A percentile compares a stretch with the other conserved stretches of the same genome.
These are phyloP conservation scores for Sapajus apella DNA, from an alignment of 2,113 vertebrate species.

Conservation along the genomic window DNA sequence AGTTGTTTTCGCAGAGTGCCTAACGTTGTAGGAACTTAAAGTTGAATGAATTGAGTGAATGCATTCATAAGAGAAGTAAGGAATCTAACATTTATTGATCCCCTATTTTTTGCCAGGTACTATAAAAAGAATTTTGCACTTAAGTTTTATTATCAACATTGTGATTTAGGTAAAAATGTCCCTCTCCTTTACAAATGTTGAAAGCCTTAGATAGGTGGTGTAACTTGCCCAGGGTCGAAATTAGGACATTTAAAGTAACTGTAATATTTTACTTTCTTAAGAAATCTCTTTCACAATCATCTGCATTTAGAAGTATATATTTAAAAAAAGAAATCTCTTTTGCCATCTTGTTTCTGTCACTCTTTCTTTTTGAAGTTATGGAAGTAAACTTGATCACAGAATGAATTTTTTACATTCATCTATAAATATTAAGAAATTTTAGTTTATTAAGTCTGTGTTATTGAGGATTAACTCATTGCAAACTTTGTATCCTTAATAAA, in stretches of 20 bases:
- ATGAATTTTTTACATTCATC: conserved; percentile 19
- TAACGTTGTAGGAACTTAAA: neutral
- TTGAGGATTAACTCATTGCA: conserved; percentile 24
- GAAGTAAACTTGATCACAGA: conserved; percentile 34
- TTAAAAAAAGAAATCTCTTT: neutral
- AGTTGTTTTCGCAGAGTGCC: neutral
- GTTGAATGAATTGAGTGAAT: neutral
- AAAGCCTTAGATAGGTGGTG: neutral
- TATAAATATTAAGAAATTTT: conserved; percentile 2
- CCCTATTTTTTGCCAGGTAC: neutral
- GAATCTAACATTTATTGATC: neutral
- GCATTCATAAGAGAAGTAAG: neutral
- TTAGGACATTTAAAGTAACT: conserved; percentile 12
- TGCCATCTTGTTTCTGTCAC: conserved; percentile 14
- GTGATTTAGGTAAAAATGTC: neutral
- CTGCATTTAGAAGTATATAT: no score
- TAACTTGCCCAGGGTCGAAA: neutral
- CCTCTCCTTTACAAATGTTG: neutral
- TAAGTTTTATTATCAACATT: conserved; percentile 1
- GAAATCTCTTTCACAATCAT: neutral
- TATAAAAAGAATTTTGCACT: neutral
- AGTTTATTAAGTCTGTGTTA: conserved; percentile 10
- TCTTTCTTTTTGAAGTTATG: neutral
- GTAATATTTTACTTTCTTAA: conserved; percentile 36
- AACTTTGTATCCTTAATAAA: neutral